Percentiles rank a stretch among this genome's conserved stretches.
These are phyloP conservation scores for Brachycybe producta DNA, from an alignment of 2,888 invertebrate species.

Conservation along the genomic window DNA sequence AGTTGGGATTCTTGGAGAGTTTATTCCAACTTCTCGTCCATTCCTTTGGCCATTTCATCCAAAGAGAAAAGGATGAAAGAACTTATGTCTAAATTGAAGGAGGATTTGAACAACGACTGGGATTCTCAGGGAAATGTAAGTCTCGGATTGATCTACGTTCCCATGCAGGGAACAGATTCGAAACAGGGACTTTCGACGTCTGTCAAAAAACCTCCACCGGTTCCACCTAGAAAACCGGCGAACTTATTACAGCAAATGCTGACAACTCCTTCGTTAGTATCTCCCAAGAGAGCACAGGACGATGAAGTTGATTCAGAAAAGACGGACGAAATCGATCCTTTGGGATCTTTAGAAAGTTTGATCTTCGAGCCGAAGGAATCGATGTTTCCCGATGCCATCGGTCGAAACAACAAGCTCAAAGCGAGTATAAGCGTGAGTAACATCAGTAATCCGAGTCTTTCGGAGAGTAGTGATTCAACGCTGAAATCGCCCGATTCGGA, in stretches of 20 bases:
- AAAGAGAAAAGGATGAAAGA: conserved; percentile 24
- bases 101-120: conserved; percentile 24
- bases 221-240: conserved; percentile 22
- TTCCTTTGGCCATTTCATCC: conserved; percentile 8
- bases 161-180: conserved; percentile 25
- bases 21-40: conserved; percentile 2
- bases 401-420: not conserved
- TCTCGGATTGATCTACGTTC: conserved; percentile 27
- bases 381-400: conserved; percentile 6
- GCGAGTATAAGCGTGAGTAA: conserved; percentile 11
- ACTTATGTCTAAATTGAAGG: conserved; percentile 22
- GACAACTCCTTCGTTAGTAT: too few relatives aligned
- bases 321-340: conserved; percentile 11
- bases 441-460: not conserved
- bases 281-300: conserved; percentile 1
- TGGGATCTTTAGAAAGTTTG: conserved; percentile 20
- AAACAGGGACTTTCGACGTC: not conserved
- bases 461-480: not conserved
- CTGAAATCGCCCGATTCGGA: too few relatives aligned
- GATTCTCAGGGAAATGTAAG: conserved; percentile 24
- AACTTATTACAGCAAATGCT: too few relatives aligned
- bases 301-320: not conserved
- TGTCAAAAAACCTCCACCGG: conserved; percentile 10
- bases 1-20: not conserved
- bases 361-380: conserved; percentile 27